Percentiles rank a stretch among this genome's conserved stretches.
These are phyloP conservation scores for Epinephelus awoara DNA, from an alignment of 2,797 vertebrate species.

Conservation along the genomic window DNA sequence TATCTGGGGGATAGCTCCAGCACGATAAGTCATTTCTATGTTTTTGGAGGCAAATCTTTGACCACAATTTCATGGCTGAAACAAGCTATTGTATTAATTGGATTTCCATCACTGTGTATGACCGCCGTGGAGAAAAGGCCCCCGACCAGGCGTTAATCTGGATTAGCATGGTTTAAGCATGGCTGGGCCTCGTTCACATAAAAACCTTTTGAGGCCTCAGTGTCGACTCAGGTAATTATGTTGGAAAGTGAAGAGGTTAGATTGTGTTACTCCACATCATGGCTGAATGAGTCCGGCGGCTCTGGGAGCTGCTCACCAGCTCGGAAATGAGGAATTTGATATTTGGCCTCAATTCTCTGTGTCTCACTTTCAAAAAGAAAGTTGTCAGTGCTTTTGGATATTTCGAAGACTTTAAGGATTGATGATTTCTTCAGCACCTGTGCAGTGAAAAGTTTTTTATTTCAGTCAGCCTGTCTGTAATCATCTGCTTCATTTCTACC, in stretches of 20 bases:
- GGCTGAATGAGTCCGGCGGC: background rate
- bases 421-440: constrained; percentile 38
- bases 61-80: background rate
- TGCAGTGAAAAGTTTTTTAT: background rate
- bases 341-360: background rate
- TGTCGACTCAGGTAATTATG: constrained; percentile 49
- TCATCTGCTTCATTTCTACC: constrained; percentile 17
- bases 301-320: background rate
- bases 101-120: constrained; percentile 43
- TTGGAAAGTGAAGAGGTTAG: constrained; percentile 38
- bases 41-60: background rate
- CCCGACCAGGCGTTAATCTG: constrained; percentile 47
- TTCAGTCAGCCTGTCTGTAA: background rate
- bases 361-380: background rate
- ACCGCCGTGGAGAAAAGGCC: background rate
- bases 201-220: constrained; percentile 13
- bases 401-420: background rate
- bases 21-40: background rate
- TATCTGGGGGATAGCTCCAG: background rate
- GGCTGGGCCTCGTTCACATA: background rate
- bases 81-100: constrained; percentile 25
- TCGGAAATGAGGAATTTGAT: constrained; percentile 20
- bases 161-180: constrained; percentile 51
- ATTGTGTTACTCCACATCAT: constrained; percentile 24
- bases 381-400: background rate